A percentile compares a stretch with the other conserved stretches of the same genome.
Evolutionary conservation across 1,140 invertebrate species (phyloP).

Genomic region (Zaprionus gabonicus): DNA sequence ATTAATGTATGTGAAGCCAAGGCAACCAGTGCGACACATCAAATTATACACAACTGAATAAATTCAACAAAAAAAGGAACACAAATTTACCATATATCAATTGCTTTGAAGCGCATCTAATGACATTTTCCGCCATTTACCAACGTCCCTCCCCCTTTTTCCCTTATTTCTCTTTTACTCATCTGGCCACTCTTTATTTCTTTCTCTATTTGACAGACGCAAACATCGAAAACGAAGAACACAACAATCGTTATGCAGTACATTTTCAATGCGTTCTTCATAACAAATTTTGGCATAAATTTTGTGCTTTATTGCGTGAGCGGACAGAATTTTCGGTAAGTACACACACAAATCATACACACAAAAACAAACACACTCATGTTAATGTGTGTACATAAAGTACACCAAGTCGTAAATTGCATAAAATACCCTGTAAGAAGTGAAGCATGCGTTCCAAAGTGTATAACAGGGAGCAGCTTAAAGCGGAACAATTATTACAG

Average conservation of each 20-base stretch:
- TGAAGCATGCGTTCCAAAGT: neutral
- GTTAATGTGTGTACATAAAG: neutral
- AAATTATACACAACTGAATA: neutral
- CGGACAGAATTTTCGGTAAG: conserved; percentile 91
- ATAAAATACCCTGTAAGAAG: conserved; percentile 1
- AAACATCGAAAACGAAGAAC: conserved; percentile 63
- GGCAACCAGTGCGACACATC: neutral
- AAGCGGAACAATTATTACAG: too few species aligned
- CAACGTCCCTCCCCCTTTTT: neutral
- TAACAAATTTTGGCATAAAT: conserved; percentile 94
- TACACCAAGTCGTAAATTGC: neutral
- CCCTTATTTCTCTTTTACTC: neutral
- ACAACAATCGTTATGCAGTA: conserved; percentile 78
- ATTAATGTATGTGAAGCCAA: neutral
- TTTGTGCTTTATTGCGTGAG: conserved; percentile 93
- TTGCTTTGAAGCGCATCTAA: conserved; percentile 16
- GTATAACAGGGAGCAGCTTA: neutral
- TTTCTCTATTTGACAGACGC: conserved; percentile 53
- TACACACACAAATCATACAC: conserved; percentile 13
- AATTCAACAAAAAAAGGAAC: neutral
- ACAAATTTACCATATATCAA: neutral
- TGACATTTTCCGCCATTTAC: conserved; percentile 13
- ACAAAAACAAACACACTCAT: neutral
- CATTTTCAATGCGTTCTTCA: conserved; percentile 87
- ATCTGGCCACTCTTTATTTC: neutral